Percentiles rank a stretch among this genome's conserved stretches.
Evolutionary conservation across 1,140 invertebrate species (phyloP).

Genomic region (Panagrolaimus sp.): DNA sequence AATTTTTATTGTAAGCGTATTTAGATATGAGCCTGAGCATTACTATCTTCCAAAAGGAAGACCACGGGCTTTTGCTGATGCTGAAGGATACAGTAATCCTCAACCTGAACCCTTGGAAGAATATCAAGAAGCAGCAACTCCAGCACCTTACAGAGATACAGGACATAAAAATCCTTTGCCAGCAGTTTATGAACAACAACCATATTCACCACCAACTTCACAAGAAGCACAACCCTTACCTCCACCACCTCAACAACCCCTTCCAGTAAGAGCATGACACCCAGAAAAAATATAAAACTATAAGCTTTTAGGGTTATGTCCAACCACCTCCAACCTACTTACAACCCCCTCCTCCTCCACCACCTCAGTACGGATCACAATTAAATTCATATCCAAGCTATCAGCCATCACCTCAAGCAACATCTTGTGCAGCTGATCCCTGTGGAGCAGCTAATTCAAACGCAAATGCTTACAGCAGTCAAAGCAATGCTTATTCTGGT

Average conservation of each 20-base stretch:
- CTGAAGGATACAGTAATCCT: background rate
- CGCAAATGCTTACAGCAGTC: background rate
- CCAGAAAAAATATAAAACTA: too few species aligned
- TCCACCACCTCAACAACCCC: constrained; percentile 11
- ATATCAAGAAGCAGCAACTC: background rate
- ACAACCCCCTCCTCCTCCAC: too few species aligned
- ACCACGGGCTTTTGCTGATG: background rate
- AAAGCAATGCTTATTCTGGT: background rate
- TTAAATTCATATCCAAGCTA: background rate
- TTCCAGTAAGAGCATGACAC: background rate
- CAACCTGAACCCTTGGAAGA: background rate
- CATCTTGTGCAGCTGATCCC: background rate
- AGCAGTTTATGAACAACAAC: constrained; percentile 14
- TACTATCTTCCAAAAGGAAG: background rate
- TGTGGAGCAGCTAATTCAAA: background rate
- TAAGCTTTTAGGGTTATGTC: too few species aligned
- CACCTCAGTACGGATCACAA: too few species aligned
- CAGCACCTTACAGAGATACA: background rate
- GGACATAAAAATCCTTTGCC: background rate
- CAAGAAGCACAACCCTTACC: background rate
- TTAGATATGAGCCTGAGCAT: background rate
- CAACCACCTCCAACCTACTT: too few species aligned
- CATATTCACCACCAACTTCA: background rate
- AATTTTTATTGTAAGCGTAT: background rate
- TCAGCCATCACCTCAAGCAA: background rate